A percentile compares a stretch with the other conserved stretches of the same genome.
These are phyloP conservation scores for Poeciliopsis retropinna DNA, from an alignment of 2,113 vertebrate species.

Conservation along the genomic window DNA sequence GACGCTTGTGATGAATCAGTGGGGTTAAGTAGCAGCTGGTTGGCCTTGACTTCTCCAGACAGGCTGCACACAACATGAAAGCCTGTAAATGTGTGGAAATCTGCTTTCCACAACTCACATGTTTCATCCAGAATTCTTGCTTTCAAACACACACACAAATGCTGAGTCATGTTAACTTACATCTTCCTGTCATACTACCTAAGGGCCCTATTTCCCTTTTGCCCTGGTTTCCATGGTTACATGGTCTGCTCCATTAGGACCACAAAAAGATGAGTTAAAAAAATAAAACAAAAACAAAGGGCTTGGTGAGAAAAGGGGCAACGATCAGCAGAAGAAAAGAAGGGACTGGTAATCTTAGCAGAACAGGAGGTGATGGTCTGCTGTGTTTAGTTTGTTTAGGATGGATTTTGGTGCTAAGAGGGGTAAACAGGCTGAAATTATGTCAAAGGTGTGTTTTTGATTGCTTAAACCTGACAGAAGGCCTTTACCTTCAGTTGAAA, in stretches of 20 bases:
- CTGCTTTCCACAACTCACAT: slow-evolving; percentile 7
- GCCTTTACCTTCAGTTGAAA: no score
- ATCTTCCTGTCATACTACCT: slow-evolving; percentile 47
- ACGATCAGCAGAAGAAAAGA: slow-evolving; percentile 28
- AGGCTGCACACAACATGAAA: slow-evolving; percentile 21
- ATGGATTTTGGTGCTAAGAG: not conserved
- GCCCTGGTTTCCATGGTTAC: slow-evolving; percentile 71
- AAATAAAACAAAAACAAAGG: slow-evolving; percentile 28
- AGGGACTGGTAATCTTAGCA: slow-evolving; percentile 28
- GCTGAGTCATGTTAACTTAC: slow-evolving; percentile 10
- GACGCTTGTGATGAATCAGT: slow-evolving; percentile 7
- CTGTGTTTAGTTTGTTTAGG: not conserved
- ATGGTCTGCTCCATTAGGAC: slow-evolving; percentile 45
- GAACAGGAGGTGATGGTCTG: not conserved
- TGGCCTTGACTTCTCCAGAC: slow-evolving; percentile 45
- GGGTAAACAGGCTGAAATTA: not conserved
- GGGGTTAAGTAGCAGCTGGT: slow-evolving; percentile 23
- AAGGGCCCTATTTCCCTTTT: slow-evolving; percentile 61
- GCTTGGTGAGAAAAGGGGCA: slow-evolving; percentile 49
- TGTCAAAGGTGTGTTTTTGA: no score
- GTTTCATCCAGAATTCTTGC: slow-evolving; percentile 9
- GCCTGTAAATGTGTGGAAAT: slow-evolving; percentile 28
- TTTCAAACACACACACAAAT: slow-evolving; percentile 17
- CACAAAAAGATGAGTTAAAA: not conserved
- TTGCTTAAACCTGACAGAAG: not conserved